Evolutionary conservation across 2,888 invertebrate species (phyloP).

Genomic region (Xestia sexstrigata): DNA sequence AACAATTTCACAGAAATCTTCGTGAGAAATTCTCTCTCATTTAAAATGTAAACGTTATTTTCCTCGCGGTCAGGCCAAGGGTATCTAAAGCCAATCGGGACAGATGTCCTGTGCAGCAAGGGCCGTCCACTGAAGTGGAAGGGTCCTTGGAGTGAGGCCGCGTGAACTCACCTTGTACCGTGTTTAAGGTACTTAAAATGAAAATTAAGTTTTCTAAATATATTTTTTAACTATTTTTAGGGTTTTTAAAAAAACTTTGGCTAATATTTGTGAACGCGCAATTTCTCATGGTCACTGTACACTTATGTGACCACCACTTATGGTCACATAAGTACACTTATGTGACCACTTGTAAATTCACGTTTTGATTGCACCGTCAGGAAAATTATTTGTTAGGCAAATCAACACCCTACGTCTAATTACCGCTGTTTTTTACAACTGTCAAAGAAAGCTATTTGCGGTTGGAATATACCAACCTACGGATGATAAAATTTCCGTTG

Average conservation of each 20-base stretch:
- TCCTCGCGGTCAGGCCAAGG: slow-evolving; percentile 39
- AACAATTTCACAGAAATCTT: neutral
- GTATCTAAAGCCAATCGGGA: slow-evolving; percentile 29
- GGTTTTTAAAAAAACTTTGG: neutral
- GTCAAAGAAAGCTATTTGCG: neutral
- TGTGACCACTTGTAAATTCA: too few relatives aligned
- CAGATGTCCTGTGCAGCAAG: slow-evolving; percentile 55
- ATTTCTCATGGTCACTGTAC: neutral
- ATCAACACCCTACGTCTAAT: neutral
- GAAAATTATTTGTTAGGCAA: neutral
- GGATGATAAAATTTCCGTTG: neutral
- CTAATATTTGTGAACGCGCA: neutral
- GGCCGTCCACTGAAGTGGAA: slow-evolving; percentile 47
- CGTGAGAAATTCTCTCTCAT: neutral
- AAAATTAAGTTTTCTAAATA: neutral
- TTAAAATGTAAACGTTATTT: slow-evolving; percentile 38
- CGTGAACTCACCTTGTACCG: slow-evolving; percentile 45
- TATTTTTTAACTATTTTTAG: neutral
- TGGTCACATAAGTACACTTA: neutral
- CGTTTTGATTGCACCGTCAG: neutral
- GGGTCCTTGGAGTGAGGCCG: slow-evolving; percentile 46
- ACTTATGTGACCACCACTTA: too few relatives aligned
- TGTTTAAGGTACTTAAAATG: neutral
- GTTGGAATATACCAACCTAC: neutral
- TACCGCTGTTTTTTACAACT: neutral